Evolutionary conservation across 2,797 vertebrate species (phyloP).

Genomic region (Labeo calbasu): DNA sequence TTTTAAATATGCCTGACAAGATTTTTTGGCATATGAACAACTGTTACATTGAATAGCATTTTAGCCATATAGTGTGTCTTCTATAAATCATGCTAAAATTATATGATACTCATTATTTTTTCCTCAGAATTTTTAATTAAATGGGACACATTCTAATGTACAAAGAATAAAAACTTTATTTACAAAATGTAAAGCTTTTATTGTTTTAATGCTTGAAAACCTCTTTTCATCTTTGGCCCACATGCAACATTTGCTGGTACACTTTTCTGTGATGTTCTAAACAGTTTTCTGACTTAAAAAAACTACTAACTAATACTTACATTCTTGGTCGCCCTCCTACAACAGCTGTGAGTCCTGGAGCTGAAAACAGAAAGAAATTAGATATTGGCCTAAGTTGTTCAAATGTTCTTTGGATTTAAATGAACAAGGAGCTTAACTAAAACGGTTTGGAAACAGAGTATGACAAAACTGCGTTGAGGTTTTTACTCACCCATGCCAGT

Average conservation of each 20-base stretch:
- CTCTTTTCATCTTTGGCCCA: neutral
- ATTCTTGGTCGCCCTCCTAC: conserved; percentile 83
- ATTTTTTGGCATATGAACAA: neutral
- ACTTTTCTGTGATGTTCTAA: neutral
- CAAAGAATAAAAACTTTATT: neutral
- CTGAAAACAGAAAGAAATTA: conserved; percentile 64
- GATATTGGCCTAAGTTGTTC: neutral
- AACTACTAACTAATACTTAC: conserved; percentile 70
- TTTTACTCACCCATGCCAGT: conserved; percentile 85
- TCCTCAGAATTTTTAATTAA: neutral
- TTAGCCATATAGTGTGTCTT: too few species aligned
- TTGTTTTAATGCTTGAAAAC: neutral
- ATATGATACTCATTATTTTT: neutral
- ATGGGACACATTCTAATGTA: neutral
- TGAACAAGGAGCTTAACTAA: neutral
- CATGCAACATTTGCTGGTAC: neutral
- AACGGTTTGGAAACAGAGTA: conserved; percentile 2
- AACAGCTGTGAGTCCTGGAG: conserved; percentile 82
- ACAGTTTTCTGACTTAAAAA: conserved; percentile 9
- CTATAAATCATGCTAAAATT: neutral
- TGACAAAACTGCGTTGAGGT: neutral
- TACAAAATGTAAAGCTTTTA: neutral
- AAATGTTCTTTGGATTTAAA: neutral
- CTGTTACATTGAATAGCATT: neutral
- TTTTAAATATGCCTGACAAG: neutral